A percentile compares a stretch with the other conserved stretches of the same genome.
Evolutionary conservation across 2,888 invertebrate genomes (phyloP).

Genomic region (Eupeodes latifasciatus): DNA sequence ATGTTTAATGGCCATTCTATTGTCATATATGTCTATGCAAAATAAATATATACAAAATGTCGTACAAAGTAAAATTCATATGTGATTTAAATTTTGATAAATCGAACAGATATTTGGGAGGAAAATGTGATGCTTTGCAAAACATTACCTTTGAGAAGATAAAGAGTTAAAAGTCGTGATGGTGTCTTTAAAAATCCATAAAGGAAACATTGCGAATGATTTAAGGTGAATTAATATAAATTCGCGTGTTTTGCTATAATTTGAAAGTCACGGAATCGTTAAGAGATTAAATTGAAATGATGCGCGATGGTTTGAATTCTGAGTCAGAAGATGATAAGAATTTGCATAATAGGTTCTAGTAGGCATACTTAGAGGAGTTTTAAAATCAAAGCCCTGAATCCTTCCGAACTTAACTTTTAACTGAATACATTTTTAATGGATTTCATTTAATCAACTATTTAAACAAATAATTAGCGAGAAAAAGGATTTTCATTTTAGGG

Average conservation of each 20-base stretch:
- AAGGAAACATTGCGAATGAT: background rate
- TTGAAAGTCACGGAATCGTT: background rate
- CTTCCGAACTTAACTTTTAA: too few relatives aligned
- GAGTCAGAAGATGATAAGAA: too few relatives aligned
- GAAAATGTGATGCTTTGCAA: conserved; percentile 20
- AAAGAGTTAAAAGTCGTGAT: background rate
- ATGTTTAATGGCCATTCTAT: conserved; percentile 63
- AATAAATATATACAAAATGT: background rate
- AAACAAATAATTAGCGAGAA: too few relatives aligned
- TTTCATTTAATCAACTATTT: too few relatives aligned
- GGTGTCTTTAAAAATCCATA: conserved; percentile 10
- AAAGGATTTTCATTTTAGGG: too few relatives aligned
- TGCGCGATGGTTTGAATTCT: too few relatives aligned
- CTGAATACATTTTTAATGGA: too few relatives aligned
- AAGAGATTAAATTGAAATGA: background rate
- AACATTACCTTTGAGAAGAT: background rate
- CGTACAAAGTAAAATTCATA: background rate
- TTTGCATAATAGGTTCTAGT: too few relatives aligned
- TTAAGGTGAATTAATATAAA: background rate
- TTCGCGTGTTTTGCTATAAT: background rate
- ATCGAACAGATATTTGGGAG: conserved; percentile 32
- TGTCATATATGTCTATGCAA: conserved; percentile 12
- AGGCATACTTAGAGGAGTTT: too few relatives aligned
- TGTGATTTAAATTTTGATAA: conserved; percentile 43
- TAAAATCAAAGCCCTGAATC: too few relatives aligned